These are phyloP conservation scores for Rhadina sibilatrix DNA, from an alignment of 2,113 vertebrate genomes.

Conservation along the genomic window DNA sequence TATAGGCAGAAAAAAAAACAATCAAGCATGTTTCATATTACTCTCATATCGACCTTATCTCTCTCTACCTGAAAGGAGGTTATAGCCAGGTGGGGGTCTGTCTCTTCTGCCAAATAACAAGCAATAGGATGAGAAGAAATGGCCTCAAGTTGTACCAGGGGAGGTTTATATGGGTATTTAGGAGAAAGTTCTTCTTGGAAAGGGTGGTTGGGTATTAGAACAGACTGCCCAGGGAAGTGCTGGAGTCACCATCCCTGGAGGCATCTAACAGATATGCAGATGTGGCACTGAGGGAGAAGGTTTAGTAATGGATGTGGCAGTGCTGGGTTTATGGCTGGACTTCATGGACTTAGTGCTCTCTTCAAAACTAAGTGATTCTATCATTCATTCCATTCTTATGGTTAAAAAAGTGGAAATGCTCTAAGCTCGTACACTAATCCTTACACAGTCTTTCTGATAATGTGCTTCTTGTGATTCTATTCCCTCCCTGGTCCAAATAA, in stretches of 20 bases:
- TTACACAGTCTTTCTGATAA: conserved; percentile 68
- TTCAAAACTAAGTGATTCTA: background rate
- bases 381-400: background rate
- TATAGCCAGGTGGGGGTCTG: background rate
- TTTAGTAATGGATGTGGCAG: background rate
- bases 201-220: background rate
- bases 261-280: background rate
- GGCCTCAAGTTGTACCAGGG: background rate
- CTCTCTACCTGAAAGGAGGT: background rate
- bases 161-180: background rate
- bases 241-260: background rate
- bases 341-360: background rate
- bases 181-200: background rate
- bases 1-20: background rate
- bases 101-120: background rate
- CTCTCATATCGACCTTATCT: background rate
- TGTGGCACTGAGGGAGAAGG: background rate
- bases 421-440: background rate
- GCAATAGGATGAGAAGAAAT: background rate
- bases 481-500: conserved; percentile 64
- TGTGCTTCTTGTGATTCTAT: conserved; percentile 71
- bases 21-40: background rate
- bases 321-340: background rate
- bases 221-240: background rate
- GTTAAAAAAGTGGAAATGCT: conserved; percentile 46